phyloP scores from a whole-genome alignment of 2,113 vertebrate species.

The Callaeas wilsoni region DNA sequence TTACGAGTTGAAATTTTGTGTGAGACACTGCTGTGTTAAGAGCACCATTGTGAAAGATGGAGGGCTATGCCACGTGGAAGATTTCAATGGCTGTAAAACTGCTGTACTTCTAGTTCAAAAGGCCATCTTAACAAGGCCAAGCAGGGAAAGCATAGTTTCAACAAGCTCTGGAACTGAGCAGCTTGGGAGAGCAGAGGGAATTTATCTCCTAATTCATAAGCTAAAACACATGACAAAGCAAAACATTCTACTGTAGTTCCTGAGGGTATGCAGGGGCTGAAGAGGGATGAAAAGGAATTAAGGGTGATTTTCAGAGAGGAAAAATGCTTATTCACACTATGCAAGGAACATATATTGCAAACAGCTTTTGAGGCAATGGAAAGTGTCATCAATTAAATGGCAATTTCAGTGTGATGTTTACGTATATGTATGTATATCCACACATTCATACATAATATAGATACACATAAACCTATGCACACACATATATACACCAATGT shows the following conservation, averaged over 20 bases:
- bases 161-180: neutral
- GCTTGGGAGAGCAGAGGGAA: neutral
- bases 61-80: neutral
- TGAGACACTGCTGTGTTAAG: neutral
- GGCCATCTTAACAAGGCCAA: neutral
- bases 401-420: neutral
- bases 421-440: neutral
- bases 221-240: neutral
- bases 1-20: neutral
- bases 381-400: neutral
- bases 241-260: neutral
- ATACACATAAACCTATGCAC: neutral
- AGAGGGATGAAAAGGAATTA: neutral
- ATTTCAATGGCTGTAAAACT: neutral
- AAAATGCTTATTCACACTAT: neutral
- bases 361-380: neutral
- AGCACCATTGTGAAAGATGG: neutral
- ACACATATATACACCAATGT: neutral
- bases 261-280: neutral
- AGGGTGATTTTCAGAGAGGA: neutral
- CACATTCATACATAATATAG: neutral
- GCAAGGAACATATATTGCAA: neutral
- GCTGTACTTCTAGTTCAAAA: neutral
- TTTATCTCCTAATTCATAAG: neutral
- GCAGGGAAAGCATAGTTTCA: neutral